Evolutionary conservation across 2,888 invertebrate genomes (phyloP), one percentile per base, ranked within the genome.

Genomic region (Andrena haemorrhoa): DNA sequence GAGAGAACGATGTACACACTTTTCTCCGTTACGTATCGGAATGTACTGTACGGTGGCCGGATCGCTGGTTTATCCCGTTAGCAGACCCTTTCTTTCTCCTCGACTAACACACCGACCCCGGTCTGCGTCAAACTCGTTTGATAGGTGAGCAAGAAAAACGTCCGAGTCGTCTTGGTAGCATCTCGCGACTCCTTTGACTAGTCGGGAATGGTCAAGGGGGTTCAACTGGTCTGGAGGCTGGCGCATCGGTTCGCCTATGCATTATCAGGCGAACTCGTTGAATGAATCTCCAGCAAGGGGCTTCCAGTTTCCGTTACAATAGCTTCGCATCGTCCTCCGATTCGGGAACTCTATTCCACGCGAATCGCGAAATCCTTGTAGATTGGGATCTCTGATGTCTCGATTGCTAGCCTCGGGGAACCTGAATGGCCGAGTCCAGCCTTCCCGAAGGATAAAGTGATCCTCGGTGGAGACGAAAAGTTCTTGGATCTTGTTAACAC

Each of bases 1-100:
- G 65, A 41, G 63, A 53, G 70, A 31, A 65, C 75, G 73, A 75
- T 61, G 69, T 66, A 61, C 65, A 68, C 81, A 49, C 82, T 89
- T 82, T 85, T 85, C 82, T 85, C 88, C 88, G 88, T 88, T 88
- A 89, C 86, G 81, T 89, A 89, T 88, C 86, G 89, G 89, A 88
- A 89, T 88, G 86, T 65, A 76, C 70, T 60, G 88, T 75, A 82
- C 84, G 35, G 73, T 75, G 82, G 76, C 72, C 66, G 79, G 88
- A 84, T 83, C 88, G 88, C 74, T 72, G 79, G 88, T 88, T 84
- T 81, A 82, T 89, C 89, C 89, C 84, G 90, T 90, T 90, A 89
- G 66, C 73, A 53, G 76, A 47, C 82, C 84, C 76, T 84, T 86
- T 88, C 87, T 88, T 87, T 87, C 87, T 85, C 82, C 80, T 66